Percentiles rank a stretch among this genome's conserved stretches.
Evolutionary conservation across 1,140 invertebrate genomes (phyloP).

Genomic region (Pararge aegeria): DNA sequence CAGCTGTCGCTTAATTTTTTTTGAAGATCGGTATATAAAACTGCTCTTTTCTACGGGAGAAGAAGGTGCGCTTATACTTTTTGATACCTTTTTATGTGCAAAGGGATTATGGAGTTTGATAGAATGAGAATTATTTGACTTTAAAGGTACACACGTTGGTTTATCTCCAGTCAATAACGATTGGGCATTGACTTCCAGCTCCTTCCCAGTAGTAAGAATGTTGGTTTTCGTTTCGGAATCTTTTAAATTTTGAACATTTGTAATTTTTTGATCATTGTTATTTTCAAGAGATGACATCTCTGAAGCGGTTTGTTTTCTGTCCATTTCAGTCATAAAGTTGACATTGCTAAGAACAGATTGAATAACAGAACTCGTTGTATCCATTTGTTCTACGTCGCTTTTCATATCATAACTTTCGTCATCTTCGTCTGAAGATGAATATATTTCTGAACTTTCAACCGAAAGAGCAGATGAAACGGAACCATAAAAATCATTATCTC

Average conservation of each 20-base stretch:
- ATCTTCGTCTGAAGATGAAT: conserved; percentile 72
- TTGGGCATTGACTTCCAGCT: neutral
- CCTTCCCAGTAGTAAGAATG: neutral
- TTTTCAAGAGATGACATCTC: conserved; percentile 36
- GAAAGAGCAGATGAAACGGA: conserved; percentile 70
- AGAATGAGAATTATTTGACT: conserved; percentile 44
- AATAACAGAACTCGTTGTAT: conserved; percentile 80
- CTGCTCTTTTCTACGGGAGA: conserved; percentile 66
- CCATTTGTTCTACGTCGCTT: conserved; percentile 58
- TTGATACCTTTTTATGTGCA: conserved; percentile 57
- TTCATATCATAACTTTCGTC: conserved; percentile 72
- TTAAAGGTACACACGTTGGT: conserved; percentile 52
- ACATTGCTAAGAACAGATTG: conserved; percentile 74
- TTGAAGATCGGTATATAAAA: conserved; percentile 70
- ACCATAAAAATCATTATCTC: conserved; percentile 59
- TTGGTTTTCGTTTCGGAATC: conserved; percentile 8
- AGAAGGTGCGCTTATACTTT: conserved; percentile 66
- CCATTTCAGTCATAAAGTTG: conserved; percentile 62
- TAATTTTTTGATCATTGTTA: conserved; percentile 13
- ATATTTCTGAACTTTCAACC: conserved; percentile 71
- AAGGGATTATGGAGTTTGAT: conserved; percentile 68
- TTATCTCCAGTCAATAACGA: conserved; percentile 13
- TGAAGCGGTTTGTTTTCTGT: conserved; percentile 59
- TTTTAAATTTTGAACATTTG: conserved; percentile 2
- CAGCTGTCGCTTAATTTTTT: conserved; percentile 59